These are phyloP conservation scores for Gallinago stenura DNA, from an alignment of 2,797 vertebrate genomes.

Conservation along the genomic window DNA sequence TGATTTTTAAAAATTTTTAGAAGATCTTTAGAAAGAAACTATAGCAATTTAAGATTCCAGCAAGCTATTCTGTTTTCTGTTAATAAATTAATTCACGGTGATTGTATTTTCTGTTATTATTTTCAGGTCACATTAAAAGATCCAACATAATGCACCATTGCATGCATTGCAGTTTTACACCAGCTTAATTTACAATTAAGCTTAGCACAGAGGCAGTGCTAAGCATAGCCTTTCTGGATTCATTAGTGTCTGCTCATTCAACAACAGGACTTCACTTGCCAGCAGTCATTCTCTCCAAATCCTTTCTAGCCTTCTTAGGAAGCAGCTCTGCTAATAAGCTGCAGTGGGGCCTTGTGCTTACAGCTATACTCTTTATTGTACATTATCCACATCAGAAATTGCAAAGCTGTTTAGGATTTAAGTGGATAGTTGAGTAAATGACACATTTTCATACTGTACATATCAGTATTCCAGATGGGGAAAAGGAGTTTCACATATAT, in stretches of 20 bases:
- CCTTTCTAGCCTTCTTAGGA: background rate
- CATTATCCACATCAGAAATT: background rate
- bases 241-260: constrained; percentile 16
- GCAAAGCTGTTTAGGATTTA: background rate
- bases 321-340: constrained; percentile 36
- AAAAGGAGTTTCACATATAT: background rate
- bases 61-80: background rate
- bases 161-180: background rate
- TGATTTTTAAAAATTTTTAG: background rate
- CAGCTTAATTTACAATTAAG: constrained; percentile 4
- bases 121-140: background rate
- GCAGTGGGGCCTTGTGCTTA: background rate
- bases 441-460: background rate
- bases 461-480: background rate
- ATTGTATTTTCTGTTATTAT: background rate
- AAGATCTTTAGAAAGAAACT: background rate
- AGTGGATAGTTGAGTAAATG: constrained; percentile 32
- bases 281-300: constrained; percentile 31
- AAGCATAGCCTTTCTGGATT: background rate
- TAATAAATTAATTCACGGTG: background rate
- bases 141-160: background rate
- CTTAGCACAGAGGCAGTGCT: background rate
- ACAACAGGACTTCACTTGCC: constrained; percentile 12
- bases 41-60: background rate
- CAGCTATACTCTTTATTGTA: background rate